Conservation (phyloP, 2,113 vertebrate genomes). For the Oryzias melastigma region DNA sequence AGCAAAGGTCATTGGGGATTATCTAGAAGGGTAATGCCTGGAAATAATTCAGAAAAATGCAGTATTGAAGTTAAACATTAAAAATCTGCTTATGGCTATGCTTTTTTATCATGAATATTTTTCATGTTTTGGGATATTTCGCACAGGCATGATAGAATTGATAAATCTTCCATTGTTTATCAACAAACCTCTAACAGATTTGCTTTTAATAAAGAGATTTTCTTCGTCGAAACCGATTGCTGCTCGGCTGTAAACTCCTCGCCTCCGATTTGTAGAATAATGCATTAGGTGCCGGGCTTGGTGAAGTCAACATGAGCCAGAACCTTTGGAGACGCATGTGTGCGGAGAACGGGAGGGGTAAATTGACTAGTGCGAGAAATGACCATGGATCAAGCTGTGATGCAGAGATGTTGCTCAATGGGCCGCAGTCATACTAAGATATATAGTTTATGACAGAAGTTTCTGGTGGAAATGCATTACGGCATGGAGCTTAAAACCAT, state of each 20-base stretch:
- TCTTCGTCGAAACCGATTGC: constrained; percentile 14
- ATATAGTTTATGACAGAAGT: constrained; percentile 62
- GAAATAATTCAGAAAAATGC: constrained; percentile 47
- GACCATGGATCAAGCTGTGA: constrained; percentile 54
- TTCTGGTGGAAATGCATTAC: constrained; percentile 59
- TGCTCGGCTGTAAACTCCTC: constrained; percentile 4
- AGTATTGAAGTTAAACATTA: constrained; percentile 23
- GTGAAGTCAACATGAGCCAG: constrained; percentile 42
- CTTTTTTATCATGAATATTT: constrained; percentile 17
- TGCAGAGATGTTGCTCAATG: constrained; percentile 58
- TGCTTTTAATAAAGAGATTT: constrained; percentile 10
- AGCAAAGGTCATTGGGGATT: constrained; percentile 58
- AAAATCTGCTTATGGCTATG: constrained; percentile 2
- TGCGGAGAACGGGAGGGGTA: neutral
- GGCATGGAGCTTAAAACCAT: constrained; percentile 20
- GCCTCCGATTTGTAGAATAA: constrained; percentile 27
- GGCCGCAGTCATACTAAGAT: constrained; percentile 41
- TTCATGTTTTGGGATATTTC: constrained; percentile 29
- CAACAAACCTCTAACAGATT: constrained; percentile 14
- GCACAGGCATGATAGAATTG: constrained; percentile 32
- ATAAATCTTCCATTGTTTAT: constrained; percentile 8
- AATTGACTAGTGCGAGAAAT: constrained; percentile 10
- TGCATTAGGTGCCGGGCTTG: constrained; percentile 36
- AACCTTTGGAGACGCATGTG: constrained; percentile 32
- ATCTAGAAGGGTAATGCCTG: constrained; percentile 51